Percentiles rank a stretch among this genome's conserved stretches.
These are phyloP conservation scores for Euproctis similis DNA, from an alignment of 2,888 invertebrate species.

Conservation along the genomic window DNA sequence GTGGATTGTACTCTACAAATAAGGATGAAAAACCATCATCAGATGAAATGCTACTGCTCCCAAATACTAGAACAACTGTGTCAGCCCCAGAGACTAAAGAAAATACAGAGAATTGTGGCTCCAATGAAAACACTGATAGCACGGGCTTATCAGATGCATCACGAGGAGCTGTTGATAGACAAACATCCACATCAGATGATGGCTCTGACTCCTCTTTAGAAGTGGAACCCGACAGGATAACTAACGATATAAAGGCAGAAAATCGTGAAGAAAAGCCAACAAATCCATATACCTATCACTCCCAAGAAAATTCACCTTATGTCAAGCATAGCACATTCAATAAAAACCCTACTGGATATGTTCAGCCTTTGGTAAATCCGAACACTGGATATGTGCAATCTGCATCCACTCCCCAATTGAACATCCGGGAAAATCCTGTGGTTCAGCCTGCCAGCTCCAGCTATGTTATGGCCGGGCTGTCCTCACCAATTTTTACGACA, in stretches of 20 bases:
- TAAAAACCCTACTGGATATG: constrained; percentile 54
- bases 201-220: constrained; percentile 58
- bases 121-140: constrained; percentile 65
- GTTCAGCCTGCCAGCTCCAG: constrained; percentile 52
- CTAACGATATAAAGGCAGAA: constrained; percentile 31
- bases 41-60: constrained; percentile 62
- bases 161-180: constrained; percentile 49
- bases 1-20: constrained; percentile 52
- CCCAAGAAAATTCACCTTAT: constrained; percentile 46
- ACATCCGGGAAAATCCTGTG: constrained; percentile 23
- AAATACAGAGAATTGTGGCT: constrained; percentile 50
- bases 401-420: constrained; percentile 33
- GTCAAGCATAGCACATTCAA: constrained; percentile 49
- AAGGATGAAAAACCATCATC: constrained; percentile 66
- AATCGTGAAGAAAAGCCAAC: constrained; percentile 40
- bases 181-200: constrained; percentile 57
- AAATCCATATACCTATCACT: constrained; percentile 44
- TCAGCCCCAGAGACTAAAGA: constrained; percentile 50
- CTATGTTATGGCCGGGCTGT: constrained; percentile 62
- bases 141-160: constrained; percentile 65
- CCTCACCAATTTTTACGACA: constrained; percentile 57
- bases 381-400: constrained; percentile 47
- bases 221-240: constrained; percentile 44
- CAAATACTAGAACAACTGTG: constrained; percentile 47
- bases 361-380: constrained; percentile 38